Evolutionary conservation across 2,113 vertebrate genomes (phyloP).

Genomic region (Xenopus laevis): DNA sequence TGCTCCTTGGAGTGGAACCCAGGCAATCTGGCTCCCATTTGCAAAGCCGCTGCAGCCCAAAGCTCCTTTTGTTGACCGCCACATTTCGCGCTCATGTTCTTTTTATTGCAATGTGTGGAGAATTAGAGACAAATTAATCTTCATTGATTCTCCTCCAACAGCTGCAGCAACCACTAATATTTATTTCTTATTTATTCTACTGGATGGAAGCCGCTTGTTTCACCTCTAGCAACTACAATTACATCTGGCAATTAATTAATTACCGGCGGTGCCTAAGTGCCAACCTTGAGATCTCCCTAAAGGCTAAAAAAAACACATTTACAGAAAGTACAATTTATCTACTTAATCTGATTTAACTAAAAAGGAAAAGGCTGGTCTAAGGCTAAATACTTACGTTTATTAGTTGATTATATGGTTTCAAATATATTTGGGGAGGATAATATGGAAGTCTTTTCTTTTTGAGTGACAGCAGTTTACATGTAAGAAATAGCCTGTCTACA

Average conservation of each 20-base stretch:
- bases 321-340: too few species aligned
- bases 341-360: too few species aligned
- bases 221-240: not conserved
- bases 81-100: not conserved
- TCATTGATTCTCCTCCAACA: not conserved
- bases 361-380: too few species aligned
- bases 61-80: constrained; percentile 7
- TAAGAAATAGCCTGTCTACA: too few species aligned
- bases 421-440: too few species aligned
- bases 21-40: constrained; percentile 11
- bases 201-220: not conserved
- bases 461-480: too few species aligned
- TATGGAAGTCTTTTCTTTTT: too few species aligned
- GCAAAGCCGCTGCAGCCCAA: not conserved
- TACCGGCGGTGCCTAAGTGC: not conserved
- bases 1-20: constrained; percentile 11
- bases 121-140: not conserved
- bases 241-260: not conserved
- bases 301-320: too few species aligned
- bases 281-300: not conserved
- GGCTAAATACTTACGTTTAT: too few species aligned
- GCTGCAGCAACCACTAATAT: not conserved
- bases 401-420: too few species aligned
- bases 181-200: constrained; percentile 3
- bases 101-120: constrained; percentile 8